Conservation (phyloP, 1,140 invertebrate genomes). For the Rhyacophila brunnea region DNA sequence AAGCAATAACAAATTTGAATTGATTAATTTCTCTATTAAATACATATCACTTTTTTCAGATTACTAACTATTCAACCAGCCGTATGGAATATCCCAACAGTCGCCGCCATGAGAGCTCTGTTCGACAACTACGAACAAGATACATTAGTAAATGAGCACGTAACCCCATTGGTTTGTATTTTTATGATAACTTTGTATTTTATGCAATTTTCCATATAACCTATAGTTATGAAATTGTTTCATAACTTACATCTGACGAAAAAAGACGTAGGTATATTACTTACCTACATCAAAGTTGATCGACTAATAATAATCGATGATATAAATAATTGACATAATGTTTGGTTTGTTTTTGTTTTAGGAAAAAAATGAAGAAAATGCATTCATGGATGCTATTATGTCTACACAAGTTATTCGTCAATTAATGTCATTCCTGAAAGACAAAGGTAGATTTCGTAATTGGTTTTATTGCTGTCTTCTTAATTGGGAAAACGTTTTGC, state of each 20-base stretch:
- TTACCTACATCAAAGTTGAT: too few species aligned
- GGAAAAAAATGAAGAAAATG: conserved; percentile 73
- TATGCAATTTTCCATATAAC: too few species aligned
- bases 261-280: too few species aligned
- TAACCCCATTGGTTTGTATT: conserved; percentile 61
- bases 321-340: too few species aligned
- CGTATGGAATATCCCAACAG: conserved; percentile 63
- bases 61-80: conserved; percentile 59
- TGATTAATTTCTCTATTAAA: too few species aligned
- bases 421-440: conserved; percentile 68
- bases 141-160: conserved; percentile 71
- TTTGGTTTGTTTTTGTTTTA: conserved; percentile 40
- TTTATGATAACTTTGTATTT: too few species aligned
- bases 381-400: conserved; percentile 73
- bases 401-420: conserved; percentile 72
- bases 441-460: conserved; percentile 55
- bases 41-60: conserved; percentile 57
- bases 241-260: too few species aligned
- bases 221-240: too few species aligned
- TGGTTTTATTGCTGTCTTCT: too few species aligned
- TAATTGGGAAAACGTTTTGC: too few species aligned
- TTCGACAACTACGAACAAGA: conserved; percentile 78
- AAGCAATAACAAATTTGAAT: too few species aligned
- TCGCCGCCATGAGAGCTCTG: conserved; percentile 64
- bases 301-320: too few species aligned